phyloP scores from a whole-genome alignment of 2,113 vertebrate species.

The Pogonocichla stellata region DNA sequence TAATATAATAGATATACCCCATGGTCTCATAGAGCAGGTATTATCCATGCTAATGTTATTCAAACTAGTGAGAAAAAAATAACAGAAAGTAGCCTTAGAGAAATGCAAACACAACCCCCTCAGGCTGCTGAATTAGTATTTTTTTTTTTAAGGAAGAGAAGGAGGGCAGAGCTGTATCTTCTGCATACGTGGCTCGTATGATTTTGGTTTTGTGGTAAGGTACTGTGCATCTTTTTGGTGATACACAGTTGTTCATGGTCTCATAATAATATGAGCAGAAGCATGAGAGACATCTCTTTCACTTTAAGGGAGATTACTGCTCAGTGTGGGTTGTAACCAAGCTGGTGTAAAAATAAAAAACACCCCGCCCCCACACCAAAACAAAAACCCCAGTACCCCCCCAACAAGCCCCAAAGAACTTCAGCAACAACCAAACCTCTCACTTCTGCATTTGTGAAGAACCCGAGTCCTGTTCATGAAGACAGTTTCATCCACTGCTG shows the following conservation, averaged over 20 bases:
- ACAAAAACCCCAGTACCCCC: background rate
- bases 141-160: background rate
- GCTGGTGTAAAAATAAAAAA: background rate
- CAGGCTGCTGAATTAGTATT: background rate
- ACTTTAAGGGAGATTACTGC: background rate
- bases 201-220: background rate
- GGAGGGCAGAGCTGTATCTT: background rate
- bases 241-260: background rate
- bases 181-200: background rate
- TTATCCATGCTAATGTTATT: background rate
- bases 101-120: background rate
- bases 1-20: background rate
- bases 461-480: background rate
- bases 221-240: background rate
- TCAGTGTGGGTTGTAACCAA: background rate
- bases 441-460: background rate
- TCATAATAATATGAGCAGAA: rapidly evolving
- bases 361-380: rapidly evolving
- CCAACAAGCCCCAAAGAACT: background rate
- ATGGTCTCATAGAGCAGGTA: background rate
- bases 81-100: background rate
- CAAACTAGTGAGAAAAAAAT: background rate
- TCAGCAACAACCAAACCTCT: background rate
- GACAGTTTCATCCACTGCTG: background rate
- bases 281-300: background rate